A percentile compares a stretch with the other conserved stretches of the same genome.
Evolutionary conservation across 2,113 vertebrate species (phyloP).

Genomic region (Phaethon lepturus): DNA sequence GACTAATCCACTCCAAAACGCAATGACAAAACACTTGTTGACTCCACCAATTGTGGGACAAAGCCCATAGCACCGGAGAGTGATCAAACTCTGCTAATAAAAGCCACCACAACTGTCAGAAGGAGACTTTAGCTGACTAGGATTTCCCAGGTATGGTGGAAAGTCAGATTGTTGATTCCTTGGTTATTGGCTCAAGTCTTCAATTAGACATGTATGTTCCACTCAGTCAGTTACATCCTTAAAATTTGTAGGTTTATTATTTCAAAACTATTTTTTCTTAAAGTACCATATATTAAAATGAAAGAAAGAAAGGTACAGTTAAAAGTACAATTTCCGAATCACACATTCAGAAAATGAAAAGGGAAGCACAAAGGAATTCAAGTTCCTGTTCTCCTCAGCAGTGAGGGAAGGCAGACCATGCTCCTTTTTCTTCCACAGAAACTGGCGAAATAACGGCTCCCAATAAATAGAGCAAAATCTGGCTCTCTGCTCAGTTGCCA

Average conservation of each 20-base stretch:
- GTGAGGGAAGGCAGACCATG: neutral
- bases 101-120: neutral
- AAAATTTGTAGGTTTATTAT: neutral
- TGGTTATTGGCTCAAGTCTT: neutral
- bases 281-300: neutral
- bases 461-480: neutral
- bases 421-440: neutral
- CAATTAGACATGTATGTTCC: neutral
- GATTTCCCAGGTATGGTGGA: neutral
- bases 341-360: neutral
- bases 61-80: neutral
- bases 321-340: neutral
- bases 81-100: neutral
- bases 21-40: neutral
- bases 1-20: neutral
- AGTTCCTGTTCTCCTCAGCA: neutral
- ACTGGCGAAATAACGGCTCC: neutral
- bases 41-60: accelerated
- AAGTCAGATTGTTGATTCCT: neutral
- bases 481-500: neutral
- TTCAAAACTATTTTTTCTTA: neutral
- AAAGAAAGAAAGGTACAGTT: neutral
- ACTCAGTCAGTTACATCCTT: neutral
- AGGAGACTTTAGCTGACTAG: neutral
- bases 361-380: neutral